phyloP scores from a whole-genome alignment of 2,797 vertebrate species.

The Malacoraja senta region DNA sequence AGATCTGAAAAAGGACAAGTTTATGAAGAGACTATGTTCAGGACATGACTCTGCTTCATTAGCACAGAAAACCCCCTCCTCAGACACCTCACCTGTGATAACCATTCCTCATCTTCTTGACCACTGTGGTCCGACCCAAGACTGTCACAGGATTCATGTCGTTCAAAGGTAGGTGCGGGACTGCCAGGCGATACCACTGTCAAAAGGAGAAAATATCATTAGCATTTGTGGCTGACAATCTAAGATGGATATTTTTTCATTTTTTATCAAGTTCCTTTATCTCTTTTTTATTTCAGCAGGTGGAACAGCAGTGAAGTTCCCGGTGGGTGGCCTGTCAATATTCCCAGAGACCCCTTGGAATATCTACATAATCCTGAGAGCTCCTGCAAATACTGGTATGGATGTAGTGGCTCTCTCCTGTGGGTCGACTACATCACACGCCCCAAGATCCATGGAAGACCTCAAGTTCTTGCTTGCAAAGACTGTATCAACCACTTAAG shows the following conservation, averaged over 20 bases:
- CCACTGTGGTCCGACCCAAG: constrained; percentile 84
- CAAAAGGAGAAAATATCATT: constrained; percentile 20
- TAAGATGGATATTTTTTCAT: background rate
- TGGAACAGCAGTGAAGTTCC: background rate
- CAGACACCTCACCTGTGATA: constrained; percentile 82
- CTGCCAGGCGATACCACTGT: constrained; percentile 80
- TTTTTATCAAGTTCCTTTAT: background rate
- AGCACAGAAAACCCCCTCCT: background rate
- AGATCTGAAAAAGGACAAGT: background rate
- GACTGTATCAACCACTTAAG: background rate
- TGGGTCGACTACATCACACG: background rate
- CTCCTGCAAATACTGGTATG: background rate
- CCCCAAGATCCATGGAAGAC: too few relatives aligned
- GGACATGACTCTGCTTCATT: background rate
- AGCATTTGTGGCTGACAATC: background rate
- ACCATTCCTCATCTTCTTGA: constrained; percentile 94
- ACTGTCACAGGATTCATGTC: constrained; percentile 88
- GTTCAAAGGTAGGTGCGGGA: constrained; percentile 75
- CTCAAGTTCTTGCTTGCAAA: background rate
- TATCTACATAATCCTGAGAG: background rate
- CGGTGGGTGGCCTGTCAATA: background rate
- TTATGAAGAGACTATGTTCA: background rate
- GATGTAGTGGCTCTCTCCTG: background rate
- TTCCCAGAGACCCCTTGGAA: background rate
- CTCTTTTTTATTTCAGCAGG: background rate